Evolutionary conservation across 2,797 vertebrate genomes (phyloP).

Genomic region (Neosilurus mollespiculum): DNA sequence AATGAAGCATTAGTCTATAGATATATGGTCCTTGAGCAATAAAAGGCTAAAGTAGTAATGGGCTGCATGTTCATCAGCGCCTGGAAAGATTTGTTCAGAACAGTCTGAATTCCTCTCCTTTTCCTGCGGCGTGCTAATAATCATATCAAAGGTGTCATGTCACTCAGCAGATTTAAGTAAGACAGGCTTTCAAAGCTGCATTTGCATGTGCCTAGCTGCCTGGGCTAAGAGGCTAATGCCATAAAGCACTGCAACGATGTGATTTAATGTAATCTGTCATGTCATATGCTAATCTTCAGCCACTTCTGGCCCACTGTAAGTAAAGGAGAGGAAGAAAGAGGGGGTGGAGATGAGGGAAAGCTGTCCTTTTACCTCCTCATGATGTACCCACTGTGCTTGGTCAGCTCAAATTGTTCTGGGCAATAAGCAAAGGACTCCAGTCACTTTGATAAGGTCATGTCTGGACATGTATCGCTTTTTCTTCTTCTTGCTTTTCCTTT

Average conservation of each 20-base stretch:
- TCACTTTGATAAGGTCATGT: slow-evolving; percentile 81
- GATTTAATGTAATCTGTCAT: slow-evolving; percentile 99
- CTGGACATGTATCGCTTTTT: slow-evolving; percentile 72
- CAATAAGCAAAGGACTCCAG: slow-evolving; percentile 84
- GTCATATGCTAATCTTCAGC: slow-evolving; percentile 99
- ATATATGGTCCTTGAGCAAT: background rate
- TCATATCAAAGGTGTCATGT: slow-evolving; percentile 98
- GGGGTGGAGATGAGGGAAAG: slow-evolving; percentile 47
- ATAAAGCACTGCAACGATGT: slow-evolving; percentile 91
- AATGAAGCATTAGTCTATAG: background rate
- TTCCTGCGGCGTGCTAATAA: slow-evolving; percentile 93
- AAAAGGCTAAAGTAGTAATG: background rate
- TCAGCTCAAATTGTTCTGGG: slow-evolving; percentile 84
- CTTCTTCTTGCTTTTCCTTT: slow-evolving; percentile 32
- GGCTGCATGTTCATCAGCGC: slow-evolving; percentile 13
- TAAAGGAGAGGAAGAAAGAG: slow-evolving; percentile 30
- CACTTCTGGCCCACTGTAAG: slow-evolving; percentile 86
- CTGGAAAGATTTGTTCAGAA: slow-evolving; percentile 83
- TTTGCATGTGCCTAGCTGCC: slow-evolving; percentile 95
- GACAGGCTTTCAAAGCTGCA: slow-evolving; percentile 88
- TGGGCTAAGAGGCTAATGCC: slow-evolving; percentile 98
- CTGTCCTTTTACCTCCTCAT: slow-evolving; percentile 72
- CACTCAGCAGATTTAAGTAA: slow-evolving; percentile 98
- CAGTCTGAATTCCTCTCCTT: slow-evolving; percentile 85
- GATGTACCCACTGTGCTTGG: slow-evolving; percentile 81